Base-by-base conservation (phyloP, 2,113 vertebrate genomes). In the Sylvietta virens region DNA sequence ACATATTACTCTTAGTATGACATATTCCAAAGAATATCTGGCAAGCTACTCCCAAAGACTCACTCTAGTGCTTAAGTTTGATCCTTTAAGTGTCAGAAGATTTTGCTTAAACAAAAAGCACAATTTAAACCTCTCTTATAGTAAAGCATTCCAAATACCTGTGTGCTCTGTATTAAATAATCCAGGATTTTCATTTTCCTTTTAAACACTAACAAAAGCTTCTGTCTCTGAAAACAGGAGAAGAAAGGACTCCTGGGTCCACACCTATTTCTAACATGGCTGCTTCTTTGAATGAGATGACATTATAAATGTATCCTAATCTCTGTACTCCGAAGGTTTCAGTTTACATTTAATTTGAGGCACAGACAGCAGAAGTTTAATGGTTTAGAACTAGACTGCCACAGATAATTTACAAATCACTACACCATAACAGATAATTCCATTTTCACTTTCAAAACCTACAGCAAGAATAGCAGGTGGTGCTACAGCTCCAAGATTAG, bases 341-440 rank as follows among this genome's bases (percentile, higher is more conserved):
- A 37, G 33, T 58, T 64, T 65, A 40, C 60, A 79, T 60, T 86
- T 89, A 40, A 81, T 62, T 73, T 86, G 64, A 90, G 40, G 65
- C 76, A 71, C 39, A 86, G 86, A 58, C 20, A 35, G 31, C 28
- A 54, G 37, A 94, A 80, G 33, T 56, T 80, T 79, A 91, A 95
- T 89, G 81, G 57, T 39, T 95, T 91, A 81, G 85, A 96, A 84
- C 83, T 20, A 86, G 53, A 92, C 83, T 50, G 76, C 57, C 65
- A 73, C 11, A 89, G 83, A 79, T 81, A 83, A 95, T 90, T 92
- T 96, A 94, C 77, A 94, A 92, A 76, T 72, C 57, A 88, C 72
- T 62, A 54, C 45, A 80, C 40, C 72, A 28, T 42, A 95, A 73
- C 62, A 94, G 82, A 66, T 66, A 92, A 93, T 73, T 92, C 86